Percentiles rank a stretch among this genome's conserved stretches.
Evolutionary conservation across 2,888 invertebrate species (phyloP).

Genomic region (Azorinus chamasolen): DNA sequence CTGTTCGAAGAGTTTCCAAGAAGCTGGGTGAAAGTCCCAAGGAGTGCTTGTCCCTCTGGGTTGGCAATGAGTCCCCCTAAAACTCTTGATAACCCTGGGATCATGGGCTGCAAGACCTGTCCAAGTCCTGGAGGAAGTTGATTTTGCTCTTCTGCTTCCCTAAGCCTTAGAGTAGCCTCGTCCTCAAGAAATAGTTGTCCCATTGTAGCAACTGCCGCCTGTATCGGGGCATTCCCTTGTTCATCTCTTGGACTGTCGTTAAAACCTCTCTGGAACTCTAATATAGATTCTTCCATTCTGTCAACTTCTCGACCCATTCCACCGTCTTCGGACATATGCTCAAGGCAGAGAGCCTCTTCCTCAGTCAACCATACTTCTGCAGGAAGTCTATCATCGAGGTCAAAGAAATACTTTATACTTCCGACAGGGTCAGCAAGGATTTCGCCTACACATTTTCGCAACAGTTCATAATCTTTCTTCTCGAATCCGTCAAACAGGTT

Average conservation of each 20-base stretch:
- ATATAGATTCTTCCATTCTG: conserved; percentile 32
- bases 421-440: conserved; percentile 23
- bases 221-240: conserved; percentile 23
- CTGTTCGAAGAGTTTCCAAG: too few species aligned
- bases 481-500: conserved; percentile 44
- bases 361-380: conserved; percentile 12
- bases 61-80: too few species aligned
- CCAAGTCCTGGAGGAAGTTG: too few species aligned
- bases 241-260: conserved; percentile 28
- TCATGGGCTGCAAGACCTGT: too few species aligned
- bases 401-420: conserved; percentile 27
- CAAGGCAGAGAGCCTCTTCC: conserved; percentile 22
- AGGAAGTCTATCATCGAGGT: conserved; percentile 21
- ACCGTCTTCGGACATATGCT: conserved; percentile 31
- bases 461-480: conserved; percentile 2
- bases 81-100: too few species aligned
- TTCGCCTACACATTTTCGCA: conserved; percentile 19
- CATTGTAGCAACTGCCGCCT: conserved; percentile 23
- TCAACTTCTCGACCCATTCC: conserved; percentile 28
- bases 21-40: too few species aligned
- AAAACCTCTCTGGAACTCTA: conserved; percentile 46
- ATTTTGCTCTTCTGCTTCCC: too few species aligned
- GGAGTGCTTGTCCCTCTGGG: too few species aligned
- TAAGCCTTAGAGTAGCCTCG: neutral
- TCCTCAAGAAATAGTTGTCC: neutral